Evolutionary conservation across 2,113 vertebrate genomes (phyloP).

Genomic region (Trogon surrucura): DNA sequence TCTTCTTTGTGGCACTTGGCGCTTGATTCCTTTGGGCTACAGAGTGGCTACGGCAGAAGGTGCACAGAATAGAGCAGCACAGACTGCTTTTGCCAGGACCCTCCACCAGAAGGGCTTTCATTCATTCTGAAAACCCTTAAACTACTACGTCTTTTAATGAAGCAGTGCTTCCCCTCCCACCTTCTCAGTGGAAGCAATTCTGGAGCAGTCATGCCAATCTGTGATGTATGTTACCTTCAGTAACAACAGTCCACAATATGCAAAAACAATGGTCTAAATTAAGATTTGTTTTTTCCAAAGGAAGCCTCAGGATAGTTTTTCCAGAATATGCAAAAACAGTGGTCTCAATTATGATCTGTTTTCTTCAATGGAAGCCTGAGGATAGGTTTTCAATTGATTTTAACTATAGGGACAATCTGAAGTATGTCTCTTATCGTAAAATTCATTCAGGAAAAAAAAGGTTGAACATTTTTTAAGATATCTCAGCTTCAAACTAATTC

Average conservation of each 20-base stretch:
- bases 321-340: neutral
- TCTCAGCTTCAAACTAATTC: neutral
- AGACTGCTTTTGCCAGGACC: neutral
- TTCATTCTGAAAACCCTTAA: neutral
- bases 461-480: neutral
- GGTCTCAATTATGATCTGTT: neutral
- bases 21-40: neutral
- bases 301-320: neutral
- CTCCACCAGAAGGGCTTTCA: neutral
- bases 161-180: neutral
- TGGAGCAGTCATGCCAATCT: neutral
- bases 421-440: neutral
- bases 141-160: neutral
- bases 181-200: neutral
- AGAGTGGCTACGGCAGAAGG: neutral
- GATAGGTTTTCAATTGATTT: neutral
- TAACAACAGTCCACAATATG: neutral
- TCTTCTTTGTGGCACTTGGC: neutral
- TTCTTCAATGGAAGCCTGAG: neutral
- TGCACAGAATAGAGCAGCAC: neutral
- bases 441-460: neutral
- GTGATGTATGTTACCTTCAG: neutral
- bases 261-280: neutral
- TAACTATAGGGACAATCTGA: neutral
- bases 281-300: neutral